Percentiles rank a stretch among this genome's conserved stretches.
phyloP scores from a whole-genome alignment of 2,888 invertebrate species.

The Dusona sp. region DNA sequence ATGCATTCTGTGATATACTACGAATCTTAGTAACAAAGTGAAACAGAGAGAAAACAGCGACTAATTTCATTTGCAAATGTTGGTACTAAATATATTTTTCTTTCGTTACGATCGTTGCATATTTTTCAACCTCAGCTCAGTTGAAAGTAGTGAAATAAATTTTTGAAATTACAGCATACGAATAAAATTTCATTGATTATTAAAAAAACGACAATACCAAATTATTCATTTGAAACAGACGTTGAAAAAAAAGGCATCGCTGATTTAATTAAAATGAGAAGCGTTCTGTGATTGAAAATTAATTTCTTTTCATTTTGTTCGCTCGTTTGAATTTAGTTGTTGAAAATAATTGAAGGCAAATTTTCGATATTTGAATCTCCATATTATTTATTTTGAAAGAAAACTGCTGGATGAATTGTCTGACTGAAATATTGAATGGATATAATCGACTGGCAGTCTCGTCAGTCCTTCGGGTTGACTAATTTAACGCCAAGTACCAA shows the following conservation, averaged over 20 bases:
- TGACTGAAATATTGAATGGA: background rate
- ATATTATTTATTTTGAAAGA: background rate
- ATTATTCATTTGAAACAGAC: too few relatives aligned
- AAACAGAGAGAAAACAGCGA: too few relatives aligned
- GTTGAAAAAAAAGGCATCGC: too few relatives aligned
- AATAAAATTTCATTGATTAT: background rate
- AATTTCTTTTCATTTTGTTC: background rate
- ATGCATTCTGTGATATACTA: background rate
- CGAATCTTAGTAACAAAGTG: background rate
- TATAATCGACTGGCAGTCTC: background rate
- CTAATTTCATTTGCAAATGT: background rate
- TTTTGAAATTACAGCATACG: too few relatives aligned
- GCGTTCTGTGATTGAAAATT: too few relatives aligned
- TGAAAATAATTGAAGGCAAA: background rate
- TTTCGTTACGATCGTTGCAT: too few relatives aligned
- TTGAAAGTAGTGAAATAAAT: background rate
- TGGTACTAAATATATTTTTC: too few relatives aligned
- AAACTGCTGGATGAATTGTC: background rate
- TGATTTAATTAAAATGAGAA: too few relatives aligned
- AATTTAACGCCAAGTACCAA: conserved; percentile 11
- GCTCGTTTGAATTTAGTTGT: background rate
- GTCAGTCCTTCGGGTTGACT: conserved; percentile 11
- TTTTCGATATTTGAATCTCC: background rate
- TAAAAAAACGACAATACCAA: too few relatives aligned
- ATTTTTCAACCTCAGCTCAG: too few relatives aligned